These are phyloP conservation scores for Chrysogorgia sp. DNA, from an alignment of 92 coral and sea anemone species.

Conservation along the genomic window DNA sequence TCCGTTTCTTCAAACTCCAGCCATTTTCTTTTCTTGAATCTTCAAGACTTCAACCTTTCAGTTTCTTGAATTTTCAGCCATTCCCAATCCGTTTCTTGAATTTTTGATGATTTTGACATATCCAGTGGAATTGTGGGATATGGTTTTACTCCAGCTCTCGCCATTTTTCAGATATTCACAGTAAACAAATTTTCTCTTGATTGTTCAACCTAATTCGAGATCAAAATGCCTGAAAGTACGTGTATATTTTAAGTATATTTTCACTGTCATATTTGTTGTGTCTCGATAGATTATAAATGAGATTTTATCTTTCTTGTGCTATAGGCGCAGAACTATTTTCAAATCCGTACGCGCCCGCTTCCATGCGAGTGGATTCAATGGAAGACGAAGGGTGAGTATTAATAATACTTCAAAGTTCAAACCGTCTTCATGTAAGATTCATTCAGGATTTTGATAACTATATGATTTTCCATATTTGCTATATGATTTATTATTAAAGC, in stretches of 20 bases:
- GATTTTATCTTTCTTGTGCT: conserved; percentile 4
- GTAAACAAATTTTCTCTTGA: neutral
- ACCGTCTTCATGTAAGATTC: neutral
- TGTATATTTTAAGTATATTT: neutral
- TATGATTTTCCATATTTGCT: neutral
- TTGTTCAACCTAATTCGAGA: too few relatives aligned
- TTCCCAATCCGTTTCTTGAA: too few relatives aligned
- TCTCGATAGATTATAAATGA: too few relatives aligned
- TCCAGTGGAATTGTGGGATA: neutral
- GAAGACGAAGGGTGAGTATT: conserved; percentile 28
- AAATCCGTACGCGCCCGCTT: conserved; percentile 93
- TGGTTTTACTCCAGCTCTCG: neutral
- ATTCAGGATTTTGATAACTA: neutral
- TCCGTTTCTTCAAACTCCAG: too few relatives aligned
- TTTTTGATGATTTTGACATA: neutral
- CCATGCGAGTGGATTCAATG: conserved; percentile 38
- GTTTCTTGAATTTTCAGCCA: neutral
- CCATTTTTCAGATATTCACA: neutral
- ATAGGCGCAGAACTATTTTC: conserved; percentile 78
- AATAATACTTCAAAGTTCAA: too few relatives aligned
- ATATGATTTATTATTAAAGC: neutral
- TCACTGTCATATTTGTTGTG: neutral
- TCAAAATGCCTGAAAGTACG: conserved; percentile 67
- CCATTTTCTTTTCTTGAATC: too few relatives aligned
- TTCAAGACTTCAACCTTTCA: neutral